Evolutionary conservation across 2,113 vertebrate genomes (phyloP), one percentile per base, ranked within the genome.

Genomic region (Scytalopus superciliaris): DNA sequence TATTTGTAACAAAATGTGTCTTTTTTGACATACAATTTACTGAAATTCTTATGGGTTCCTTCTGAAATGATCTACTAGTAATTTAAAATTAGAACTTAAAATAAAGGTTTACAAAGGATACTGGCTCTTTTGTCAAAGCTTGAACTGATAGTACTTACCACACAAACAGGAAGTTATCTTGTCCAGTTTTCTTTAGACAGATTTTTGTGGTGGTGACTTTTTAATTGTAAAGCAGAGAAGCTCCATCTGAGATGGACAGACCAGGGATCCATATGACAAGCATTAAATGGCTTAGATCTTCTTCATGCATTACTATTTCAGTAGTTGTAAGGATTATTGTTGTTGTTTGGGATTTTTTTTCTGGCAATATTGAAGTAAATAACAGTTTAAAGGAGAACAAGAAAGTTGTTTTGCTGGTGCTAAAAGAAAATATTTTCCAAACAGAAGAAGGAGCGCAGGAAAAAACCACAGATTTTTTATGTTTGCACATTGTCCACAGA

Each of bases 231-330:
- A 91, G 66, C 53, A 82, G 84, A 78, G 44, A 57, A 60, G 22
- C 37, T 92, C 60, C 35, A 68, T 67, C 28, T 52, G 30, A 95
- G 73, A 35, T 31, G 84, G 56, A 76, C 0, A 88, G 35, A 13
- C 39, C n/a, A 72, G 69, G 59, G 60, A 94, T 82, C 79, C 60
- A 60, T 83, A 91, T 95, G 89, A 96, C 55, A 69, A 83, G 92
- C 5, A 5, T 94, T 97, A 97, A 96, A 95, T 21, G 0, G 92
- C 92, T 97, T 97, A 96, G 79, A 69, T 92, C 63, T 88, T 85
- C 92, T 97, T 85, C 82, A 45, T 76, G 85, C 75, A 69, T 88
- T 94, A 96, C 93, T 86, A 88, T 92, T 91, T 95, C 96, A 95
- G 88, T 90, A 85, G 75, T 83, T 92, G 82, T 80, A 90, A 72